Percentiles rank a stretch among this genome's conserved stretches.
These are phyloP conservation scores for Dascyllus trimaculatus DNA, from an alignment of 2,113 vertebrate species.

Conservation along the genomic window DNA sequence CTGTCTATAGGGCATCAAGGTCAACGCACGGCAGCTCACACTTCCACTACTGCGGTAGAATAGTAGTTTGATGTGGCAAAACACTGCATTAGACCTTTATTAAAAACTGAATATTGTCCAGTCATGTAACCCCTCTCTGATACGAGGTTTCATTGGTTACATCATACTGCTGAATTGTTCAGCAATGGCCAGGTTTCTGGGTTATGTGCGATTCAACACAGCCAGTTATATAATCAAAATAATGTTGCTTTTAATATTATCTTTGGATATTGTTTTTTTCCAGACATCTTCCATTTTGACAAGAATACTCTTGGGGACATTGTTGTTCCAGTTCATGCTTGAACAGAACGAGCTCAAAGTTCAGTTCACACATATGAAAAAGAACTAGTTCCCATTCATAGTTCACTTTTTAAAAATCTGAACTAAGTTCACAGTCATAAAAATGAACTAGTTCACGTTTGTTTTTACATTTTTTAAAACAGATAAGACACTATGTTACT, in stretches of 20 bases:
- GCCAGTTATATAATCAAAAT: neutral
- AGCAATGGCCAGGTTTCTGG: neutral
- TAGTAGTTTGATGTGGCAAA: constrained; percentile 5
- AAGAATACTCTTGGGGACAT: too few relatives aligned
- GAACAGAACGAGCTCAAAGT: too few relatives aligned
- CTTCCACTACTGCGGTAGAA: constrained; percentile 1
- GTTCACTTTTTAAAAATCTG: too few relatives aligned
- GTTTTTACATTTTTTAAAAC: too few relatives aligned
- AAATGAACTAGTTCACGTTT: too few relatives aligned
- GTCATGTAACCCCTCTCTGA: neutral
- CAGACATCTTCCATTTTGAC: neutral
- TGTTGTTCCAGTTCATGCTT: too few relatives aligned
- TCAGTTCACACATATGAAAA: too few relatives aligned
- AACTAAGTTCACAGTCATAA: too few relatives aligned
- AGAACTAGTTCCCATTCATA: too few relatives aligned
- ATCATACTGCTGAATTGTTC: neutral
- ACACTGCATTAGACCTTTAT: neutral
- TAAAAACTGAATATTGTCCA: neutral
- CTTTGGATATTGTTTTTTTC: neutral
- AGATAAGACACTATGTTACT: too few relatives aligned
- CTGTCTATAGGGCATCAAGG: constrained; percentile 1
- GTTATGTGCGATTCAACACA: neutral
- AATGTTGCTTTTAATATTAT: neutral
- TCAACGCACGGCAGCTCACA: constrained; percentile 3
- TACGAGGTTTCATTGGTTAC: neutral